Conservation (phyloP, 2,797 vertebrate species). For the Alca torda region DNA sequence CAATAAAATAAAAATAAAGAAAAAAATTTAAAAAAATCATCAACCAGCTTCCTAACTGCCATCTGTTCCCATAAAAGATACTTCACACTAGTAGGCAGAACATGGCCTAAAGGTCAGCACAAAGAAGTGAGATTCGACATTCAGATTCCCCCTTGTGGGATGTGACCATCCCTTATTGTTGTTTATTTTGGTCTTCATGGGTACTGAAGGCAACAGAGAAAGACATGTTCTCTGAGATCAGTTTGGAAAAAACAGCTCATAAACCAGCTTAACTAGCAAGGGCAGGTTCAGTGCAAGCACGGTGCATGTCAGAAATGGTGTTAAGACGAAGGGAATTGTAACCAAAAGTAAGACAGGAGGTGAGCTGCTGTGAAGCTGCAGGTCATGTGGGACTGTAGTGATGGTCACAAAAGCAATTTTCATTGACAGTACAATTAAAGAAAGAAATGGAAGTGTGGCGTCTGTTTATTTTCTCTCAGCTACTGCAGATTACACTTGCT, state of each 20-base stretch:
- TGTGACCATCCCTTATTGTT: background rate
- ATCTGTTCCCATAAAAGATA: background rate
- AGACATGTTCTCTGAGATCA: background rate
- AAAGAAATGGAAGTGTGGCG: background rate
- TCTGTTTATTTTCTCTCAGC: background rate
- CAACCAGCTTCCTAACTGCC: background rate
- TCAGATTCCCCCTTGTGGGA: background rate
- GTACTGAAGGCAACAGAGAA: background rate
- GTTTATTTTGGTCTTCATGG: background rate
- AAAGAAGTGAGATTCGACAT: background rate
- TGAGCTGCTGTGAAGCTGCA: background rate
- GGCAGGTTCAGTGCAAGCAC: background rate
- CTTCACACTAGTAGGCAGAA: background rate
- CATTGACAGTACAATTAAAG: background rate
- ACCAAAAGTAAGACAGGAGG: background rate
- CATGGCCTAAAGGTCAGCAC: background rate
- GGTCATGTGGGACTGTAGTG: background rate
- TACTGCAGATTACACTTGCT: background rate
- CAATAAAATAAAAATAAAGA: background rate
- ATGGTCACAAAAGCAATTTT: background rate
- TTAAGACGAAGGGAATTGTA: background rate
- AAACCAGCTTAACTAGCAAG: background rate
- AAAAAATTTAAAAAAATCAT: background rate
- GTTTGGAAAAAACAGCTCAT: background rate
- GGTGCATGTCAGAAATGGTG: rapidly evolving